These are phyloP conservation scores for Lerista edwardsae DNA, from an alignment of 2,797 vertebrate species.

Conservation along the genomic window DNA sequence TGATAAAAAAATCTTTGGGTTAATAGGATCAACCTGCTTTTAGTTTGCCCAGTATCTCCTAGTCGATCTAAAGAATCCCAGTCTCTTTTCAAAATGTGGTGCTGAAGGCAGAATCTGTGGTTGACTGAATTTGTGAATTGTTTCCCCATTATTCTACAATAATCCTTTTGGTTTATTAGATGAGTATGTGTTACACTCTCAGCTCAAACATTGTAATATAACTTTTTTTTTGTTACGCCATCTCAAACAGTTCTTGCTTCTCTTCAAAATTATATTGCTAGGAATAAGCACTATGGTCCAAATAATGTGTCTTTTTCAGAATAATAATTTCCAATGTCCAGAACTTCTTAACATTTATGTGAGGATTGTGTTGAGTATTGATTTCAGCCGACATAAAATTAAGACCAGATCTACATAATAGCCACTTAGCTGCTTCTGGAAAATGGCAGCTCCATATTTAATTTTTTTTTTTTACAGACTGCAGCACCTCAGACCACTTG, in stretches of 20 bases:
- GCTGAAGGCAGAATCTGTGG: no score
- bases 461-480: background rate
- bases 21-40: no score
- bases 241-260: background rate
- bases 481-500: background rate
- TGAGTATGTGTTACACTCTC: background rate
- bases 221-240: no score
- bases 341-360: background rate
- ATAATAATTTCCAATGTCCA: background rate
- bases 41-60: background rate
- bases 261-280: background rate
- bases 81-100: no score
- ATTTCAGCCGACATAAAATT: background rate
- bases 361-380: background rate
- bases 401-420: background rate
- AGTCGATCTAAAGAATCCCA: background rate
- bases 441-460: background rate
- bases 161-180: background rate
- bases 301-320: background rate
- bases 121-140: no score
- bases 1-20: no score
- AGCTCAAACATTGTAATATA: background rate
- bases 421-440: background rate
- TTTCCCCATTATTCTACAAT: no score
- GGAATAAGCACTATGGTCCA: background rate